Conservation (phyloP, 2,797 vertebrate species). For the Sarcophilus harrisii region DNA sequence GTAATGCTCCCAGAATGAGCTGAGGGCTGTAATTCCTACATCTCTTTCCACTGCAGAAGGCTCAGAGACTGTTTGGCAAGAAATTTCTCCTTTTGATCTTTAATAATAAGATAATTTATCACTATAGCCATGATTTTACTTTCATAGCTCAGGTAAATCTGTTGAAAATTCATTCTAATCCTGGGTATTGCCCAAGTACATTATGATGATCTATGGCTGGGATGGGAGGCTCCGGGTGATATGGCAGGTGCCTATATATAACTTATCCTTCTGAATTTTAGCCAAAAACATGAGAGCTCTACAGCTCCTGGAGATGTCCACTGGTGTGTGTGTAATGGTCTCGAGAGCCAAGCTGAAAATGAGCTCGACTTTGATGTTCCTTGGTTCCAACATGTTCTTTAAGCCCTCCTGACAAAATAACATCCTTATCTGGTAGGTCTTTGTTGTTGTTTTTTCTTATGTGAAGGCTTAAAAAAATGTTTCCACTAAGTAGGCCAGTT, state of each 20-base stretch:
- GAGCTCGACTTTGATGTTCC: not conserved
- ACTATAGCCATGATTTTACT: not conserved
- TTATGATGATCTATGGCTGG: not conserved
- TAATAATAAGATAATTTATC: not conserved
- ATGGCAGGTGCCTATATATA: not conserved
- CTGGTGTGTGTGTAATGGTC: not conserved
- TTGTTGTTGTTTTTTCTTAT: constrained; percentile 44
- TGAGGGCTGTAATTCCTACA: not conserved
- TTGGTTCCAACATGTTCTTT: not conserved
- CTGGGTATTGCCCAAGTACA: not conserved
- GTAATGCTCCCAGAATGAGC: not conserved
- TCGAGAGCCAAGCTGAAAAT: not conserved
- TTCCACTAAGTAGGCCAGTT: constrained; percentile 53
- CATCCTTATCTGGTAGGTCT: not conserved
- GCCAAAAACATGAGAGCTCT: not conserved
- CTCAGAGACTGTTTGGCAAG: not conserved
- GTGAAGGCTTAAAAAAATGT: constrained; percentile 38
- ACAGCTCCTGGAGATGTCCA: not conserved
- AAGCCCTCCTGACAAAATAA: not conserved
- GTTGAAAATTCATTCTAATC: not conserved
- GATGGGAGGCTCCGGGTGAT: constrained; percentile 6
- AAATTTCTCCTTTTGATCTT: not conserved
- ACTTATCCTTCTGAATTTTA: not conserved
- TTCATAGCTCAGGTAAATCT: not conserved
- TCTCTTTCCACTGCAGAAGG: not conserved